A percentile compares a stretch with the other conserved stretches of the same genome.
Evolutionary conservation across 2,888 invertebrate genomes (phyloP).

Genomic region (Patella ulyssiponensis): DNA sequence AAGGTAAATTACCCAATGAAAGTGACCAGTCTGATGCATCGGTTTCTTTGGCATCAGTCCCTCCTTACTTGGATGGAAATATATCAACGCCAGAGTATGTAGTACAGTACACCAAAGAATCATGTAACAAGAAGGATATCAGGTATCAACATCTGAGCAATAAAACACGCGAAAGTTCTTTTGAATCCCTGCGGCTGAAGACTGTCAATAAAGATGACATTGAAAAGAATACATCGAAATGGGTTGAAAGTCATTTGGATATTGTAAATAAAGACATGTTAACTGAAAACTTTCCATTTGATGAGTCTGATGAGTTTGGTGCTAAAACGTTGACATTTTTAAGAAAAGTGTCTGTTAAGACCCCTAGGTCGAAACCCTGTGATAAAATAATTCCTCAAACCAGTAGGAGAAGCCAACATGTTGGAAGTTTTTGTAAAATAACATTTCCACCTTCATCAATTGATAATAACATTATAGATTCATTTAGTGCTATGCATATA

Average conservation of each 20-base stretch:
- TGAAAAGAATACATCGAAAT: neutral
- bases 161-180: neutral
- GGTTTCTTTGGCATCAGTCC: neutral
- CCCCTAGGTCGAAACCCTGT: neutral
- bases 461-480: constrained; percentile 15
- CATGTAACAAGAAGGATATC: neutral
- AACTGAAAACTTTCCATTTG: neutral
- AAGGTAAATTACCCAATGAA: neutral
- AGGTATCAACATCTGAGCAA: too few species aligned
- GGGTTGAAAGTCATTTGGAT: neutral
- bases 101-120: neutral
- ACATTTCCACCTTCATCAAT: neutral
- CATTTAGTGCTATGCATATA: constrained; percentile 34
- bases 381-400: neutral
- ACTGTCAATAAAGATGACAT: neutral
- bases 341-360: neutral
- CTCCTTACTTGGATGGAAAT: neutral
- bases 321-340: neutral
- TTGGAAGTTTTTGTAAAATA: neutral
- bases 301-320: neutral
- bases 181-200: neutral
- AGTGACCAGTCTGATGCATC: constrained; percentile 4
- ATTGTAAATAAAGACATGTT: neutral
- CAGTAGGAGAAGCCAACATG: neutral
- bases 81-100: neutral